Evolutionary conservation across 2,888 invertebrate genomes (phyloP), one percentile per base, ranked within the genome.

Genomic region (Acleris laterana): DNA sequence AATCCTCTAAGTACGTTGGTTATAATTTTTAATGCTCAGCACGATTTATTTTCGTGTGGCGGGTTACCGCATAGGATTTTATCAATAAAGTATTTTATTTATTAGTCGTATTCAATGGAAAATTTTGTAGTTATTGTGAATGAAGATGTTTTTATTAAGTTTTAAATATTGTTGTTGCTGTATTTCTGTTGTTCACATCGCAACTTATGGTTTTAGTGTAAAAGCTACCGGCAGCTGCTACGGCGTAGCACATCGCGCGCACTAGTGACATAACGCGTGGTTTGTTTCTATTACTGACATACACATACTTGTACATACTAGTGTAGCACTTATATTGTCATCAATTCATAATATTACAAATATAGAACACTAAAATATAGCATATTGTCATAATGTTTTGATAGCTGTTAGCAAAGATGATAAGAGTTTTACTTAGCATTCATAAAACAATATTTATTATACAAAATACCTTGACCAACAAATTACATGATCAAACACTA

Each of bases 1-100:
- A 91, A 91, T 91, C 82, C 79, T 82, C 81, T 81, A 80, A 81
- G 69, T 70, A 73, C 70, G 68, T 59, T 53, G 69, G 68, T 62
- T 67, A 72, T 72, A 74, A 70, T 71, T 71, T 72, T 69, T 69
- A 67, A 69, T 67, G 63, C 63, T 32, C 50, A 60, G 50, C 55
- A 52, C 50, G 32, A 63, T 68, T 56, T 68, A 60, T 68, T 56
- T 63, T 49, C 48, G 25, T 53, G 28, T 22, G 17, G 44, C 22
- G 32, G 32, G 32, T 32, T 32, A 57, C 44, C 38, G 44, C 50
- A 44, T 59, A 63, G 55, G 57, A 42, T 63, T 66, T 62, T 61
- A 59, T 61, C 55, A 52, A 59, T 46, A 50, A 55, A 46, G 48
- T 42, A 42, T 57, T 57, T 62, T 48, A 62, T 66, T 66, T 66